Conservation (phyloP, 2,797 vertebrate genomes). For the Manis pentadactyla region DNA sequence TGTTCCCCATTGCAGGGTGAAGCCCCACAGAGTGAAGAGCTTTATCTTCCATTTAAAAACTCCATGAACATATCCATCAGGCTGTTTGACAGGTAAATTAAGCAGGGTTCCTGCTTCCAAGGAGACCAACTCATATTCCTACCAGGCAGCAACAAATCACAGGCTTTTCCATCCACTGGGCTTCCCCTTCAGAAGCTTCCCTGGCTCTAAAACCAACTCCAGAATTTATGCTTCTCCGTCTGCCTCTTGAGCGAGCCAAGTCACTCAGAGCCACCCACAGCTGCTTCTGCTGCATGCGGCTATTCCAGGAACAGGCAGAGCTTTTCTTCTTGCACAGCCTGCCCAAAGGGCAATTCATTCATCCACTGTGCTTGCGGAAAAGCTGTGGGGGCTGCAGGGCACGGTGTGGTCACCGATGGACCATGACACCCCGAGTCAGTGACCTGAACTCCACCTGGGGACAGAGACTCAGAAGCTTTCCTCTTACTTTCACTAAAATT, state of each 20-base stretch:
- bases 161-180: constrained; percentile 49
- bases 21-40: constrained; percentile 58
- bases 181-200: constrained; percentile 55
- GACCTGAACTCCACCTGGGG: neutral
- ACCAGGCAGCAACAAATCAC: constrained; percentile 81
- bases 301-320: constrained; percentile 21
- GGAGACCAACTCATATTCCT: constrained; percentile 80
- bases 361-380: neutral
- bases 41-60: constrained; percentile 82
- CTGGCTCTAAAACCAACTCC: constrained; percentile 15
- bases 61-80: constrained; percentile 82
- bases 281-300: constrained; percentile 27
- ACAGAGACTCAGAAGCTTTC: neutral
- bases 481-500: neutral
- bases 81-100: constrained; percentile 84
- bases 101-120: constrained; percentile 83
- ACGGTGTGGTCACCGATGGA: neutral
- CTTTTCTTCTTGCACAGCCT: constrained; percentile 30
- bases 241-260: neutral
- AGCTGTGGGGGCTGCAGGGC: neutral
- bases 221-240: neutral
- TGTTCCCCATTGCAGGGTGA: constrained; percentile 64
- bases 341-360: constrained; percentile 28
- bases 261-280: neutral
- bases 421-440: neutral